A percentile compares a stretch with the other conserved stretches of the same genome.
Evolutionary conservation across 2,113 vertebrate genomes (phyloP).

Genomic region (Pachycephala philippinensis): DNA sequence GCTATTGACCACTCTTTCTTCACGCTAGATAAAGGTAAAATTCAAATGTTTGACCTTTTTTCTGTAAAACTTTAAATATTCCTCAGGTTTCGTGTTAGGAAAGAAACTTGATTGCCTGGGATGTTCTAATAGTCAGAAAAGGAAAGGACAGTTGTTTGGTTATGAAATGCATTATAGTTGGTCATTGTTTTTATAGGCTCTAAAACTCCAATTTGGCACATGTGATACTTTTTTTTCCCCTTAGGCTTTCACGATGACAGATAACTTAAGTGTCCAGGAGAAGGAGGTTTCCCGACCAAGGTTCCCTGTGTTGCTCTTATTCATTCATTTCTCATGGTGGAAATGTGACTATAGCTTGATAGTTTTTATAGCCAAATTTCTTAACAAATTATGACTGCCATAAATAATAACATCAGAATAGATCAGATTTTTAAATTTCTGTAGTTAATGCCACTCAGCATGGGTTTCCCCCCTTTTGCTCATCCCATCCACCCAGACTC

Average conservation of each 20-base stretch:
- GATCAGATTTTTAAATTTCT: not conserved
- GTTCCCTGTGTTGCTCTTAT: not conserved
- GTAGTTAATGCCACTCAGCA: not conserved
- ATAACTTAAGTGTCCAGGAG: not conserved
- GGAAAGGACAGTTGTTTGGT: not conserved
- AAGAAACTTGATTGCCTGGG: not conserved
- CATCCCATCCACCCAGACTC: not conserved
- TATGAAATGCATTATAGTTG: not conserved
- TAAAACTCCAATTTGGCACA: not conserved
- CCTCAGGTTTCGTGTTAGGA: not conserved
- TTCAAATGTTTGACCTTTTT: not conserved
- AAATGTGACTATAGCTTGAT: not conserved
- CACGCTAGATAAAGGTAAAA: not conserved
- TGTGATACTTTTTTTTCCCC: rapidly evolving
- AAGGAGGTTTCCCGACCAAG: not conserved
- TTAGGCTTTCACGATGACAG: not conserved
- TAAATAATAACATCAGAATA: not conserved
- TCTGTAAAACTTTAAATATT: not conserved
- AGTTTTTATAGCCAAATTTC: not conserved
- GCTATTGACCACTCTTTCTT: no score
- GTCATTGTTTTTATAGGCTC: not conserved
- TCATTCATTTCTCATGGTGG: not conserved
- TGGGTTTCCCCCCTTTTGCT: not conserved
- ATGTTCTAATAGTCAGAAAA: not conserved
- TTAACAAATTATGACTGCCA: not conserved